These are phyloP conservation scores for Anas georgica DNA, from an alignment of 2,797 vertebrate genomes.

Conservation along the genomic window DNA sequence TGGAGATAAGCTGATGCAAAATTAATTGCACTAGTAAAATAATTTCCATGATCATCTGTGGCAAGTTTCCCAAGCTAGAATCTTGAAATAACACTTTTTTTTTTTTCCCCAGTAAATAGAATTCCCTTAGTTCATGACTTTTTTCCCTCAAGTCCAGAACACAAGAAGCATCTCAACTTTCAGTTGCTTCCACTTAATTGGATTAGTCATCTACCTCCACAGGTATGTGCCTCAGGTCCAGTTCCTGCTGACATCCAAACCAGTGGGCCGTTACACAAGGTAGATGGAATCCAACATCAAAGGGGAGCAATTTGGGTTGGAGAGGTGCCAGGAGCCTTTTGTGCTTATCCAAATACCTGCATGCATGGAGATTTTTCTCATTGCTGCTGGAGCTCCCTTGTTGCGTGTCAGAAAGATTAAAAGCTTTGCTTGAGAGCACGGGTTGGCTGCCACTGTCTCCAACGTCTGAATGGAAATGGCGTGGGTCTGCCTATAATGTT, in stretches of 20 bases:
- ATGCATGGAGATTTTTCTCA: not conserved
- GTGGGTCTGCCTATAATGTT: not conserved
- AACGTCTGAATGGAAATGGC: not conserved
- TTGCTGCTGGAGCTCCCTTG: not conserved
- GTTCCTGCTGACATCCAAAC: conserved; percentile 54
- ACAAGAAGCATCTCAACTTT: not conserved
- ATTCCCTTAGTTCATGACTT: not conserved
- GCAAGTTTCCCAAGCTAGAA: conserved; percentile 10
- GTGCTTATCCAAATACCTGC: conserved; percentile 51
- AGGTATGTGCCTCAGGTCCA: conserved; percentile 57
- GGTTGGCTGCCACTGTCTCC: not conserved
- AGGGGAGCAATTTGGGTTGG: conserved; percentile 47
- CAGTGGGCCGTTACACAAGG: conserved; percentile 52
- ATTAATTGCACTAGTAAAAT: conserved; percentile 42
- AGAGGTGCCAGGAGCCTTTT: conserved; percentile 44
- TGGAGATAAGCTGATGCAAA: conserved; percentile 30
- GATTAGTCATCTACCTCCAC: conserved; percentile 45
- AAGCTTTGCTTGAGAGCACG: not conserved
- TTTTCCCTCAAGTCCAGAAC: not conserved
- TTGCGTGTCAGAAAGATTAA: not conserved
- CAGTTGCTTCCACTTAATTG: conserved; percentile 34
- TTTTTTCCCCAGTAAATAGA: not conserved
- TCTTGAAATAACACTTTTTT: not conserved
- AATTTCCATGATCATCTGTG: not conserved
- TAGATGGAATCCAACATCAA: conserved; percentile 66